Conservation (phyloP, 2,888 invertebrate genomes). For the Campoplex capitator region DNA sequence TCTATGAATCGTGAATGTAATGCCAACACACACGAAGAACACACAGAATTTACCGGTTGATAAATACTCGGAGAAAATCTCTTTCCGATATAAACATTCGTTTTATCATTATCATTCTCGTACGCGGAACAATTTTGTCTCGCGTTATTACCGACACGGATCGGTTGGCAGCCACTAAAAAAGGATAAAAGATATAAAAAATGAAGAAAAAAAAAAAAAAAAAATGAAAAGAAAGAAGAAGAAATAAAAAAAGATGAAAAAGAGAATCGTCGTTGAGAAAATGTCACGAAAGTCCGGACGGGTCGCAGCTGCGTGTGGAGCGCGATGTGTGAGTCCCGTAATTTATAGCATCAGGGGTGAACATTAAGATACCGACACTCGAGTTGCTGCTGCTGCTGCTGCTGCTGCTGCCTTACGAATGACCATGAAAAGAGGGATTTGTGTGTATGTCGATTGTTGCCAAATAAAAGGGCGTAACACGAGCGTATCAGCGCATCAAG, state of each 20-base stretch:
- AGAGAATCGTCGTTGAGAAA: slow-evolving; percentile 60
- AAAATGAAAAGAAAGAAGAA: neutral
- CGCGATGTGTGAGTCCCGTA: slow-evolving; percentile 77
- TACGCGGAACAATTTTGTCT: slow-evolving; percentile 53
- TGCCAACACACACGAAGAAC: neutral
- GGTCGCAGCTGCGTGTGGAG: slow-evolving; percentile 77
- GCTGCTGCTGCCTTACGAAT: slow-evolving; percentile 35
- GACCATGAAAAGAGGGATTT: slow-evolving; percentile 56
- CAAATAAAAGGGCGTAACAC: slow-evolving; percentile 21
- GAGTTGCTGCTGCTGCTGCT: slow-evolving; percentile 60
- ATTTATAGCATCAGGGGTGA: slow-evolving; percentile 80
- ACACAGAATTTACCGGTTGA: neutral
- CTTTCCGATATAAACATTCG: slow-evolving; percentile 37
- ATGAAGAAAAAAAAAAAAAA: neutral
- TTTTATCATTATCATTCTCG: slow-evolving; percentile 60
- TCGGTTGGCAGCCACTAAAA: slow-evolving; percentile 38
- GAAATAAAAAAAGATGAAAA: slow-evolving; percentile 33
- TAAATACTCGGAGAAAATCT: slow-evolving; percentile 19
- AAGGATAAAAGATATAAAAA: slow-evolving; percentile 16
- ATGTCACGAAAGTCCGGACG: slow-evolving; percentile 66
- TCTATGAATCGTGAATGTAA: neutral
- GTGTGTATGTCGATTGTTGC: neutral
- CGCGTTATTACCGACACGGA: slow-evolving; percentile 39
- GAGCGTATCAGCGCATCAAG: neutral
- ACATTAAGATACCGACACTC: slow-evolving; percentile 82